phyloP scores from a whole-genome alignment of 2,797 vertebrate genomes.

The Hippopotamyrus pictus region DNA sequence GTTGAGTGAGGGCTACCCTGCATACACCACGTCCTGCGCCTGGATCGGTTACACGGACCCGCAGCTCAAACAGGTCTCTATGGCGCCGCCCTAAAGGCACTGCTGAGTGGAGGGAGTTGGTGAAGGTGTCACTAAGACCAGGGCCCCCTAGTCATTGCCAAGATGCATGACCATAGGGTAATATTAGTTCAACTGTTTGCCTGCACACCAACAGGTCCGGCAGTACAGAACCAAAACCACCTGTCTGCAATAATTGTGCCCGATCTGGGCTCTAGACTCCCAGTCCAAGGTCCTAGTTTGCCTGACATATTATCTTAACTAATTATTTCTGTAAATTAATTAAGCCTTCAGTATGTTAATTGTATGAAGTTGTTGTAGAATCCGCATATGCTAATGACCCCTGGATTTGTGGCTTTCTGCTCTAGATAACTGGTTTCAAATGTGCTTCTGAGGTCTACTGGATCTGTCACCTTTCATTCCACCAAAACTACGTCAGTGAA shows the following conservation, averaged over 20 bases:
- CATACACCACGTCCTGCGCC: conserved; percentile 69
- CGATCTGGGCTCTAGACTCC: neutral
- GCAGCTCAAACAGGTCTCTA: conserved; percentile 57
- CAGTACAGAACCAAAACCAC: neutral
- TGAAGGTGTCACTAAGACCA: neutral
- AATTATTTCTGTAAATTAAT: neutral
- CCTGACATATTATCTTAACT: neutral
- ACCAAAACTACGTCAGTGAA: neutral
- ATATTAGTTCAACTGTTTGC: neutral
- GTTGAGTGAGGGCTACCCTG: conserved; percentile 62
- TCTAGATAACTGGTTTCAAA: neutral
- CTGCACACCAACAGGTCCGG: neutral
- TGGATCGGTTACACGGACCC: conserved; percentile 67
- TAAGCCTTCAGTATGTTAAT: neutral
- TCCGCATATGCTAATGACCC: neutral
- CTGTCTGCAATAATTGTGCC: neutral
- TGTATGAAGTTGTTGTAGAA: neutral
- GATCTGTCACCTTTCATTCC: neutral
- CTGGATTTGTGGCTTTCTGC: neutral
- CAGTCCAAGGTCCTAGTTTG: neutral
- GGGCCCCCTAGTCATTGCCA: neutral
- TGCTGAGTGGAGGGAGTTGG: neutral
- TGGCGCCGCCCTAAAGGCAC: neutral
- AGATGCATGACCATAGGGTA: neutral
- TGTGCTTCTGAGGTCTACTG: neutral